Conservation (phyloP, 1,140 invertebrate genomes). For the Probaryconus sp. region DNA sequence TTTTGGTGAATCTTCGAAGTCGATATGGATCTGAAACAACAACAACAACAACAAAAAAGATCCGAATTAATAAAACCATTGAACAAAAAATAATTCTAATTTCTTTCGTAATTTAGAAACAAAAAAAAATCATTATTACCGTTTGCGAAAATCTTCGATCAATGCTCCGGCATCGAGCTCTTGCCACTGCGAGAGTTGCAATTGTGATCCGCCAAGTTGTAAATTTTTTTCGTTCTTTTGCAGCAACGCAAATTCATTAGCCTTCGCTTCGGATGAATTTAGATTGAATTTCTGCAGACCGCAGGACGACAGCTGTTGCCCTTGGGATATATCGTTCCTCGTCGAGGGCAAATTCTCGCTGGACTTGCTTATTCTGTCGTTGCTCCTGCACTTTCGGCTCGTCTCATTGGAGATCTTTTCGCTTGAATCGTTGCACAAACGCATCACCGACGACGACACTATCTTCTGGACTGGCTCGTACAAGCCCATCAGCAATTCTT, state of each 20-base stretch:
- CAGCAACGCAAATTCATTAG: constrained; percentile 1
- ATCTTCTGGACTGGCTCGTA: constrained; percentile 26
- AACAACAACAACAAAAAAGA: no score
- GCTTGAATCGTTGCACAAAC: constrained; percentile 7
- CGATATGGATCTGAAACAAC: no score
- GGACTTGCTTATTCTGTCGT: constrained; percentile 52
- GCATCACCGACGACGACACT: constrained; percentile 21
- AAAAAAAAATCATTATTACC: no score
- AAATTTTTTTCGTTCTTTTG: constrained; percentile 29
- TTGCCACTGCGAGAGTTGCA: constrained; percentile 47
- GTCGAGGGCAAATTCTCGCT: constrained; percentile 34
- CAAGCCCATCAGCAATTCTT: constrained; percentile 71
- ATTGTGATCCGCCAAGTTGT: constrained; percentile 18
- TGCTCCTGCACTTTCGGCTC: constrained; percentile 22
- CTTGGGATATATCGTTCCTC: constrained; percentile 3
- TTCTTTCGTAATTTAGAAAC: no score
- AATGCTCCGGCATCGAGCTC: constrained; percentile 58
- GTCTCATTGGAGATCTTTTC: constrained; percentile 13
- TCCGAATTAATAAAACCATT: no score
- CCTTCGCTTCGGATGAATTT: neutral
- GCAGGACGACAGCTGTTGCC: neutral
- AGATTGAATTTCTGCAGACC: constrained; percentile 13
- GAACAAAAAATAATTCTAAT: no score
- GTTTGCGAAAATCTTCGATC: constrained; percentile 39
- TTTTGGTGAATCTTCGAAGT: no score